Evolutionary conservation across 2,888 invertebrate species (phyloP).

Genomic region (Limnephilus rhombicus): DNA sequence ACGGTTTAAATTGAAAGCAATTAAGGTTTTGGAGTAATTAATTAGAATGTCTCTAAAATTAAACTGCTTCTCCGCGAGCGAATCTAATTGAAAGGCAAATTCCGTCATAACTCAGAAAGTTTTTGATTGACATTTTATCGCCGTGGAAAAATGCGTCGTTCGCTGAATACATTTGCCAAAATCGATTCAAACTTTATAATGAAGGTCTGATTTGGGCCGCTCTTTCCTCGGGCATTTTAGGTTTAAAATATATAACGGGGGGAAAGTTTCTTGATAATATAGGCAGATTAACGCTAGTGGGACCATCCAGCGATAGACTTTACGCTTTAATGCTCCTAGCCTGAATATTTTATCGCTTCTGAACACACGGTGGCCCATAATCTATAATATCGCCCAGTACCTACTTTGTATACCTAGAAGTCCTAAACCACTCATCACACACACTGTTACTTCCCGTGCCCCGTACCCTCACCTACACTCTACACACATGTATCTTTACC

Average conservation of each 20-base stretch:
- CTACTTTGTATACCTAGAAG: not conserved
- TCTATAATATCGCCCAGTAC: conserved; percentile 33
- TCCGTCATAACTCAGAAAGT: conserved; percentile 38
- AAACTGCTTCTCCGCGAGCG: conserved; percentile 22
- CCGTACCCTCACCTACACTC: not conserved
- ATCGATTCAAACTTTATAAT: conserved; percentile 46
- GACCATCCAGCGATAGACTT: conserved; percentile 53
- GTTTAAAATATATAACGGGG: conserved; percentile 45
- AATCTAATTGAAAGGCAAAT: conserved; percentile 44
- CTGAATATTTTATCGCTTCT: conserved; percentile 55
- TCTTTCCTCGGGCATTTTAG: conserved; percentile 39
- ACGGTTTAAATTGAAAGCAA: not conserved
- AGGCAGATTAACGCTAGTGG: conserved; percentile 53
- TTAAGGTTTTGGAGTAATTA: not conserved
- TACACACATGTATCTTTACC: no score
- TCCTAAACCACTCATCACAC: not conserved
- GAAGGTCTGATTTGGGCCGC: conserved; percentile 42
- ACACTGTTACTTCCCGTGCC: no score
- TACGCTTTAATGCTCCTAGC: conserved; percentile 46
- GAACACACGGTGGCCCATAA: conserved; percentile 53
- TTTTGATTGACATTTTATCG: conserved; percentile 51
- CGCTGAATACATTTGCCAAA: conserved; percentile 42
- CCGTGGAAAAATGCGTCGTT: conserved; percentile 43
- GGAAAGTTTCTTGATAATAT: conserved; percentile 54
- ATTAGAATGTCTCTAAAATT: conserved; percentile 3